Base-by-base conservation (phyloP, 1,140 invertebrate genomes). In the Calliopsis andreniformis region DNA sequence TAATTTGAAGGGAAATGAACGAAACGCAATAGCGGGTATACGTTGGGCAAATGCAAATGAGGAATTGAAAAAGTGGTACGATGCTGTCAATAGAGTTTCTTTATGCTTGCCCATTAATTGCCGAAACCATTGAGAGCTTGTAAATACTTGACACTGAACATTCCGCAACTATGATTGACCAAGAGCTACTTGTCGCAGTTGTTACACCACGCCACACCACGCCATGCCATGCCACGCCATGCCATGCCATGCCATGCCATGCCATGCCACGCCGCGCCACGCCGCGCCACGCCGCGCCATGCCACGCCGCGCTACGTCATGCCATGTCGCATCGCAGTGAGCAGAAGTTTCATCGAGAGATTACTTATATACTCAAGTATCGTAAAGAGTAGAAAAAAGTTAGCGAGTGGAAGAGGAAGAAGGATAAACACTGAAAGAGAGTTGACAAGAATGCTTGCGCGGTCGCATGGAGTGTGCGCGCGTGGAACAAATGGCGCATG, bases 401-500 rank as follows among this genome's bases (percentile, higher is more conserved):
- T 49, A 68, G 63, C 18, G 47, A 23, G 30, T 5, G 25, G 23
- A 18, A 30, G 56, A 30, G 30, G 39, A 43, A 61, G 63, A 20
- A 42, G 35, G 61, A 66, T 14, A 23, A 42, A 7, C 25, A 23
- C 6, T 8, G 49, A 20, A 49, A 53, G 20, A 2, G 28, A 61
- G 55, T 59, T 3, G 32, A 10, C 47, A 43, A 32, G 20, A 20
- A 51, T 16, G 49, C 14, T 53, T 23, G 72, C 39, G 59, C 35
- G 56, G 1, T n/a, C 63, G 42, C 28, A 23, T 28, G 6, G 8
- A n/a, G 35, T 16, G 18, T 10, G 51, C 18, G 55, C 23, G 25
- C 20, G 32, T 23, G 23, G 73, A 58, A 59, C 51, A 45, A 76
- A 68, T 76, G 73, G 64, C 76, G 77, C 67, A 80, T 78, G 55